A percentile compares a stretch with the other conserved stretches of the same genome.
These are phyloP conservation scores for Erebia ligea DNA, from an alignment of 2,888 invertebrate species.

Conservation along the genomic window DNA sequence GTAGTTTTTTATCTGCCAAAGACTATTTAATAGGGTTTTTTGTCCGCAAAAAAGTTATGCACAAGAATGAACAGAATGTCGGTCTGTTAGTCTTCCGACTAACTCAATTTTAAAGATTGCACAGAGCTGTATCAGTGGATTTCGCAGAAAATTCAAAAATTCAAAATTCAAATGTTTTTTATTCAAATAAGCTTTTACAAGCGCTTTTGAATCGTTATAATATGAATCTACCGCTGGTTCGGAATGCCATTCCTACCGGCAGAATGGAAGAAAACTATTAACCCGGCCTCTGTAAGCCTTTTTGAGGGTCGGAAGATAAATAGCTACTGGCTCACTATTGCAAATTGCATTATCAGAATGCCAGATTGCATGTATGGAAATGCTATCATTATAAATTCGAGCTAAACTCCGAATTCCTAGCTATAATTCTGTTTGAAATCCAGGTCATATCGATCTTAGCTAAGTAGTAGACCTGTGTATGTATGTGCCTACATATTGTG, in stretches of 20 bases:
- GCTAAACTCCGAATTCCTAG: not conserved
- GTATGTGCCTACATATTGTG: not conserved
- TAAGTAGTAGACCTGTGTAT: not conserved
- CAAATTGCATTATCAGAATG: not conserved
- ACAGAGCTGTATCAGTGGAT: not conserved
- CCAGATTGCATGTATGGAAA: not conserved
- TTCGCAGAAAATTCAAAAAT: too few species aligned
- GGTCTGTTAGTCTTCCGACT: not conserved
- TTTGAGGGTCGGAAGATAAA: conserved; percentile 1
- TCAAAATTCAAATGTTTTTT: too few species aligned
- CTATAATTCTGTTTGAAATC: not conserved
- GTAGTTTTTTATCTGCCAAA: conserved; percentile 3
- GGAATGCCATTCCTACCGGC: too few species aligned
- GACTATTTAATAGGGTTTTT: conserved; percentile 11
- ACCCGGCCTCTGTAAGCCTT: not conserved
- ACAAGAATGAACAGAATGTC: conserved; percentile 8
- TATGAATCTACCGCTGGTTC: too few species aligned
- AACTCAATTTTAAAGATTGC: conserved; percentile 14
- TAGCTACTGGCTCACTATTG: not conserved
- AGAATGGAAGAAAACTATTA: conserved; percentile 13
- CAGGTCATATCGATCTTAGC: conserved; percentile 1
- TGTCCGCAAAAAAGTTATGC: conserved; percentile 15
- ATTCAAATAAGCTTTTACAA: too few species aligned
- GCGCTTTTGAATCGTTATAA: too few species aligned
- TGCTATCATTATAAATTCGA: not conserved